Evolutionary conservation across 2,797 vertebrate genomes (phyloP), one percentile per base, ranked within the genome.

Genomic region (Molossus molossus): DNA sequence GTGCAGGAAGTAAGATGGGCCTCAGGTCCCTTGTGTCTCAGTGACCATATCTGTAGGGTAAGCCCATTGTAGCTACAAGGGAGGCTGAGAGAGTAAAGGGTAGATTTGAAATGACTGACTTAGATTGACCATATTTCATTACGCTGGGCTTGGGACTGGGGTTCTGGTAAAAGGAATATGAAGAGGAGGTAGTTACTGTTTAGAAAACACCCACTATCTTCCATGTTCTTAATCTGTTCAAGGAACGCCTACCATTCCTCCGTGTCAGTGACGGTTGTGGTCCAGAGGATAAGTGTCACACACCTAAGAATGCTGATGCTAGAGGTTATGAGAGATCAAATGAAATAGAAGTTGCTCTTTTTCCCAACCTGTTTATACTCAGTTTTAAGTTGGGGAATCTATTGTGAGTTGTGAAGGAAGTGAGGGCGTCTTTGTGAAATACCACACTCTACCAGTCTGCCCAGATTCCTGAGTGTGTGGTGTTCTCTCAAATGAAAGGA

Each of bases 401-500:
- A 75, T 45, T 65, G 23, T 75, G 12, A 27, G 12, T 18, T 13
- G 8, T 29, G 14, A 84, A 20, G 37, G 5, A 12, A 6, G 29
- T 7, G 6, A 25, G 12, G 3, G 18, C 45, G 27, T 62, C 69
- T 73, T 73, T 45, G 25, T 29, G 25, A 94, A 83, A 84, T 15
- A 23, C 23, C 23, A 60, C 70, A 33, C 27, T 62, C 9, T 72
- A 6, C 9, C 1, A 13, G 14, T 58, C 14, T 82, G 45, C 67
- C 3, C 14, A 5, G 45, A 21, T 21, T 50, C 4, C 67, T 58
- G 5, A 45, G 11, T 40, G 25, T 12, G 29, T 58, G 29, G 37
- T n/a, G 5, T 76, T 48, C 37, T 57, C 25, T 33, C 72, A 82
- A 96, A 95, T 60, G 70, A 81, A 65, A 90, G 58, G 60, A 55